Evolutionary conservation across 2,888 invertebrate genomes (phyloP).

Genomic region (Hydraecia micacea): DNA sequence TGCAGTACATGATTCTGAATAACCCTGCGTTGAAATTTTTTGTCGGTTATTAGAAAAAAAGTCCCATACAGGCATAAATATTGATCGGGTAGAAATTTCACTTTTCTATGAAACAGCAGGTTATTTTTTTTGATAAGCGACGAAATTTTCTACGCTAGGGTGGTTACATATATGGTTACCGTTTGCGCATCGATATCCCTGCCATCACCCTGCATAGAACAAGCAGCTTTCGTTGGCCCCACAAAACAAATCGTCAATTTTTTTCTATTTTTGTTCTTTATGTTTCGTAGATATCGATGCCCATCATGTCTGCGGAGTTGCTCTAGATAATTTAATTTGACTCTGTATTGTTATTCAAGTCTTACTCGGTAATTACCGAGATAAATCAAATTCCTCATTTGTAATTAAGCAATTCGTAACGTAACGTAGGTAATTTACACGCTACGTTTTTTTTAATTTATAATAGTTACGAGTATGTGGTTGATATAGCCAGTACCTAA

Average conservation of each 20-base stretch:
- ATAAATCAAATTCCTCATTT: not conserved
- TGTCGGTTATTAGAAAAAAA: no score
- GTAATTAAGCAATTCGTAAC: constrained; percentile 26
- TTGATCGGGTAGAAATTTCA: no score
- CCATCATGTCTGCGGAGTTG: not conserved
- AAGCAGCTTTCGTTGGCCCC: not conserved
- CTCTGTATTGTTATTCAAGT: not conserved
- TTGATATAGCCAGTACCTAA: not conserved
- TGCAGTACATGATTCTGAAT: no score
- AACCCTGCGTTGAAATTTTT: no score
- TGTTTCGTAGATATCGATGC: not conserved
- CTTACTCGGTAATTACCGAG: constrained; percentile 8
- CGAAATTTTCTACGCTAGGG: no score
- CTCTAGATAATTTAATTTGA: not conserved
- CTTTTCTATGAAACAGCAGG: no score
- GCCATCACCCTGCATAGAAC: no score
- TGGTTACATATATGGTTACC: no score
- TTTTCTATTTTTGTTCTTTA: not conserved
- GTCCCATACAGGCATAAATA: no score
- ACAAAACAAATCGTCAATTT: not conserved
- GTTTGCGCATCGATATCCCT: no score
- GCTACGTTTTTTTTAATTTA: not conserved
- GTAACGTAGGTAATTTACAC: not conserved
- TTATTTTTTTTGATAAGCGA: no score
- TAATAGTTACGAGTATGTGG: no score